Conservation (phyloP, 1,140 invertebrate species). For the Geopemphigus sp. region DNA sequence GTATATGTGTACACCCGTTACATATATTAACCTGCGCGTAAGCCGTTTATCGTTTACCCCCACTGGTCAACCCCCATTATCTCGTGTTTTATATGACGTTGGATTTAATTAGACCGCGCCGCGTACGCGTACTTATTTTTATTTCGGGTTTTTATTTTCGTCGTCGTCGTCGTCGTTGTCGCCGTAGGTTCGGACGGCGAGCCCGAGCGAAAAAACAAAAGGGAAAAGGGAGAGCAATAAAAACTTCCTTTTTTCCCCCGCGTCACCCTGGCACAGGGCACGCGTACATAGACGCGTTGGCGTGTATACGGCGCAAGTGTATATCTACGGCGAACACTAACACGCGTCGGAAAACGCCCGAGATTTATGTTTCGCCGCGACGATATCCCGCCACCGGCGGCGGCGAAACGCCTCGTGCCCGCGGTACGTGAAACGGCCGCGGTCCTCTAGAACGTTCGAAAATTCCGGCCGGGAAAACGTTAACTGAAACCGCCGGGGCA, state of each 20-base stretch:
- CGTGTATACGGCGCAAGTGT: not conserved
- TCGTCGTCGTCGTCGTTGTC: not conserved
- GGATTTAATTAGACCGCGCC: slow-evolving; percentile 45
- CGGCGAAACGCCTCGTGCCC: not conserved
- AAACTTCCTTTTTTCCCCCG: slow-evolving; percentile 4
- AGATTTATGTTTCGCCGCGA: slow-evolving; percentile 29
- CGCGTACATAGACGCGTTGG: not conserved
- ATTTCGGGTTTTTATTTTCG: not conserved
- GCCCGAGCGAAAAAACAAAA: not conserved
- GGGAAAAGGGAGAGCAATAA: slow-evolving; percentile 27
- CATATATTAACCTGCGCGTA: slow-evolving; percentile 16
- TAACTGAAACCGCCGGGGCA: slow-evolving; percentile 5
- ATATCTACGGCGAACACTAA: no score
- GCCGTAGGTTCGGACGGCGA: not conserved
- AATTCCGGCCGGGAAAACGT: slow-evolving; percentile 7
- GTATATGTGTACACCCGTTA: not conserved
- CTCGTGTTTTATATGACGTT: slow-evolving; percentile 35
- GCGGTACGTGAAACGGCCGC: not conserved
- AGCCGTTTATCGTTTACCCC: slow-evolving; percentile 38
- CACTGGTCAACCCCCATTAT: slow-evolving; percentile 30
- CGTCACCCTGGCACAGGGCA: not conserved
- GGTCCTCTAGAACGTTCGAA: slow-evolving; percentile 16
- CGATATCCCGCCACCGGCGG: not conserved
- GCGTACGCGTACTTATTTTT: not conserved
- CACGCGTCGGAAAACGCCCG: slow-evolving; percentile 22